These are phyloP conservation scores for Clarias gariepinus DNA, from an alignment of 2,113 vertebrate genomes.

Conservation along the genomic window DNA sequence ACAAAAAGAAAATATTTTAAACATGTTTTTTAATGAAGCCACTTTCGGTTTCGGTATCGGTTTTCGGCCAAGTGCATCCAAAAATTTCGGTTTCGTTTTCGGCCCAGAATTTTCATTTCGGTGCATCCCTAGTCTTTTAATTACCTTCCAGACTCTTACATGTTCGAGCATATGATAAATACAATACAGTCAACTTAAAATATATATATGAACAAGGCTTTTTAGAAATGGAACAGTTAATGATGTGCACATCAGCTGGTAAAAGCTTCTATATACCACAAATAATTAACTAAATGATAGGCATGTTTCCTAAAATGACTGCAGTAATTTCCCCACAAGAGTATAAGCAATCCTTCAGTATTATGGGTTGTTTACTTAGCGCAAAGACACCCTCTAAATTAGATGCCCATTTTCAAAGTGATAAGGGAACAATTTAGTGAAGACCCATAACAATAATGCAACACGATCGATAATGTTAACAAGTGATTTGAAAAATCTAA, in stretches of 20 bases:
- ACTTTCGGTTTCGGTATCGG: no score
- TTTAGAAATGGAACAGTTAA: slow-evolving; percentile 8
- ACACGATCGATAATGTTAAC: slow-evolving; percentile 37
- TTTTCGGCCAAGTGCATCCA: no score
- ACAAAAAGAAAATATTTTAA: no score
- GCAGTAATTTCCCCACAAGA: slow-evolving; percentile 18
- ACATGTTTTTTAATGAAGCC: no score
- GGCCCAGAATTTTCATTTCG: no score
- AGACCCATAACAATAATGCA: slow-evolving; percentile 55
- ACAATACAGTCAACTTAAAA: neutral
- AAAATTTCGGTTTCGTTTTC: no score
- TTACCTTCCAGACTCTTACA: slow-evolving; percentile 9
- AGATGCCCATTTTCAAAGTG: slow-evolving; percentile 37
- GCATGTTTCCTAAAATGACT: slow-evolving; percentile 24
- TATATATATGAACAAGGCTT: neutral
- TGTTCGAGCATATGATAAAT: neutral
- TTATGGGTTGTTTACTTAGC: slow-evolving; percentile 37
- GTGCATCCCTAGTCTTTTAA: neutral
- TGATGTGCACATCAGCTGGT: neutral
- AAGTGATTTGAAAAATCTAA: slow-evolving; percentile 56
- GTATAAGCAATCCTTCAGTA: slow-evolving; percentile 31
- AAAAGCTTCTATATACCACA: slow-evolving; percentile 24
- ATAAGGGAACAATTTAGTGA: slow-evolving; percentile 50
- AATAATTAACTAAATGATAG: slow-evolving; percentile 32
- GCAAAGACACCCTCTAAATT: slow-evolving; percentile 32